Percentiles rank a stretch among this genome's conserved stretches.
Conservation (phyloP, 2,888 invertebrate species). For the Gymnocheta viridis region DNA sequence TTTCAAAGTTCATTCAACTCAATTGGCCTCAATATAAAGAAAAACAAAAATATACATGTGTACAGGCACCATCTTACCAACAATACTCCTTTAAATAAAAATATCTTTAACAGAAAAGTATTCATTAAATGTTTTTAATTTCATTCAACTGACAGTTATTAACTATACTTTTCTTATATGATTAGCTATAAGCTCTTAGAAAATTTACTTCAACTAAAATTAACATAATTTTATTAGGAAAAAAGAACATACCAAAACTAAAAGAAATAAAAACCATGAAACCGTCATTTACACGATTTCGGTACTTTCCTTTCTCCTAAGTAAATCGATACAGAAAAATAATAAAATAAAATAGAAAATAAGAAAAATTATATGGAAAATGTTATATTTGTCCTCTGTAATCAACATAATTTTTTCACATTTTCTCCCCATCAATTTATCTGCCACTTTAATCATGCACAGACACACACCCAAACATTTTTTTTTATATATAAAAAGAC, state of each 20-base stretch:
- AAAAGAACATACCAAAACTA: constrained; percentile 1
- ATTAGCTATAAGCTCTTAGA: constrained; percentile 55
- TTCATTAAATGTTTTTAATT: constrained; percentile 15
- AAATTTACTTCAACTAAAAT: constrained; percentile 36
- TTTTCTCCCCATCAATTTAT: constrained; percentile 59
- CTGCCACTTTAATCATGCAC: constrained; percentile 37
- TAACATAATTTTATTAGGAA: constrained; percentile 54
- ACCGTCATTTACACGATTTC: constrained; percentile 31
- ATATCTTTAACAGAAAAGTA: background rate
- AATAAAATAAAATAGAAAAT: constrained; percentile 18
- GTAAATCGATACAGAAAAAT: constrained; percentile 11
- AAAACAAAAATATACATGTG: background rate
- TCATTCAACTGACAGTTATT: constrained; percentile 49
- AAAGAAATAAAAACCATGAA: constrained; percentile 2
- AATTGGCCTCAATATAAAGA: background rate
- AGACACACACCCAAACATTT: background rate
- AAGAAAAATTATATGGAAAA: constrained; percentile 75
- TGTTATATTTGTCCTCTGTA: constrained; percentile 74
- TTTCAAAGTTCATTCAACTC: constrained; percentile 9
- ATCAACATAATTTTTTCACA: constrained; percentile 57
- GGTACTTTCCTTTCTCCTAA: constrained; percentile 10
- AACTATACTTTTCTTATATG: constrained; percentile 47
- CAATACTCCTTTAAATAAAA: background rate
- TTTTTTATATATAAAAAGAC: background rate
- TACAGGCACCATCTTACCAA: background rate